These are phyloP conservation scores for Porphyrio hochstetteri DNA, from an alignment of 2,113 vertebrate genomes.

Conservation along the genomic window DNA sequence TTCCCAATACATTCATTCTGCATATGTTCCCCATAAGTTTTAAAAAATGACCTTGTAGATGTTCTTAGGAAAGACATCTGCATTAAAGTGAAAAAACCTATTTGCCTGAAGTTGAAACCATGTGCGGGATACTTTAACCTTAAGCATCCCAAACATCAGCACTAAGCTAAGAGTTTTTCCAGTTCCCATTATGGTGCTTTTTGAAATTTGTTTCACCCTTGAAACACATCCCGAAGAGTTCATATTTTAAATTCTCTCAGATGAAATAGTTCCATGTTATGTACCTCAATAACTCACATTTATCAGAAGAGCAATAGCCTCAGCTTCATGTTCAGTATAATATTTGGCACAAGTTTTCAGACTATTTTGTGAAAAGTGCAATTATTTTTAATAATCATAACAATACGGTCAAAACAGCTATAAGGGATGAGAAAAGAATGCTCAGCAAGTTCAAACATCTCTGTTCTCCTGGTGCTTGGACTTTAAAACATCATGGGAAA, in stretches of 20 bases:
- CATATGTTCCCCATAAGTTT: constrained; percentile 19
- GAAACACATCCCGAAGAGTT: background rate
- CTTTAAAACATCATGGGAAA: background rate
- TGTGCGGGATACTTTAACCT: background rate
- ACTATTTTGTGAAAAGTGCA: background rate
- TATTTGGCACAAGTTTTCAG: background rate
- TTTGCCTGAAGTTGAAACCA: constrained; percentile 23
- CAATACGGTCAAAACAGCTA: background rate
- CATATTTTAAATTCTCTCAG: constrained; percentile 6
- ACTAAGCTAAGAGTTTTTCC: background rate
- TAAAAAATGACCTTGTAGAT: constrained; percentile 43
- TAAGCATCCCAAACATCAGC: background rate
- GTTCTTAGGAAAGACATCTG: constrained; percentile 13
- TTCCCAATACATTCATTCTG: constrained; percentile 46
- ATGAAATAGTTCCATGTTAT: background rate
- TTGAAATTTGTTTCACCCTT: background rate
- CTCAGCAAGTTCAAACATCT: background rate
- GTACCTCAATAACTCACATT: background rate
- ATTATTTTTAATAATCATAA: background rate
- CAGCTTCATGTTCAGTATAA: background rate
- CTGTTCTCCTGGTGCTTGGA: background rate
- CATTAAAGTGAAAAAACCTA: background rate
- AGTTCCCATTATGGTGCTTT: background rate
- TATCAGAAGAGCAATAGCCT: background rate
- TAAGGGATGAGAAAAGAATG: background rate